These are phyloP conservation scores for Nixonia krombeini DNA, from an alignment of 1,140 invertebrate species.

Conservation along the genomic window DNA sequence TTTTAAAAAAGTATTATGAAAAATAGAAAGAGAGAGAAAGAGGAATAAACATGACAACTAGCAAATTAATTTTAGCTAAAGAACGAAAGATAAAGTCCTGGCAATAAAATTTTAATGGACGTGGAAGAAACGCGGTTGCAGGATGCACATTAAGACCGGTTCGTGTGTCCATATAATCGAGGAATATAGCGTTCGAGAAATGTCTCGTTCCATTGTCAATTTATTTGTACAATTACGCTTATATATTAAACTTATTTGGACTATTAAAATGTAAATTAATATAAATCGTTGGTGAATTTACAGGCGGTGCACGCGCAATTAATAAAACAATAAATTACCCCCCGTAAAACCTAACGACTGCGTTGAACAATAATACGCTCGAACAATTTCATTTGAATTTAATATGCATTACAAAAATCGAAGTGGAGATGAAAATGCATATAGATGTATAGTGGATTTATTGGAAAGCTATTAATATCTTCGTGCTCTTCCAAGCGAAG, in stretches of 20 bases:
- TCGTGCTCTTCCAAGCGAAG: too few species aligned
- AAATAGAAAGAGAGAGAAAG: too few species aligned
- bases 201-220: slow-evolving; percentile 19
- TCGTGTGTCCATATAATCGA: slow-evolving; percentile 22
- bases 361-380: background rate
- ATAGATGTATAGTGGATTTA: background rate
- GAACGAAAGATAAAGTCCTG: slow-evolving; percentile 9
- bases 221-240: slow-evolving; percentile 18
- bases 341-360: background rate
- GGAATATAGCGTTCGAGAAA: slow-evolving; percentile 16
- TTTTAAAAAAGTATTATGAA: too few species aligned
- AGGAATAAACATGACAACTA: background rate
- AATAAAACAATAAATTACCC: slow-evolving; percentile 1
- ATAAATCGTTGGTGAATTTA: slow-evolving; percentile 10
- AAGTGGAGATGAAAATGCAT: background rate
- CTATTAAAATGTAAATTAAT: slow-evolving; percentile 14
- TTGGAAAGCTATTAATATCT: too few species aligned
- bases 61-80: slow-evolving; percentile 11
- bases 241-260: slow-evolving; percentile 9
- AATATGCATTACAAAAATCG: background rate
- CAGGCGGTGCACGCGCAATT: background rate
- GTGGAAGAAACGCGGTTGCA: slow-evolving; percentile 10
- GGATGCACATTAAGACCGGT: slow-evolving; percentile 23
- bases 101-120: slow-evolving; percentile 15
- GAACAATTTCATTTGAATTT: slow-evolving; percentile 8